phyloP scores from a whole-genome alignment of 2,888 invertebrate genomes.

The Limenitis camilla region DNA sequence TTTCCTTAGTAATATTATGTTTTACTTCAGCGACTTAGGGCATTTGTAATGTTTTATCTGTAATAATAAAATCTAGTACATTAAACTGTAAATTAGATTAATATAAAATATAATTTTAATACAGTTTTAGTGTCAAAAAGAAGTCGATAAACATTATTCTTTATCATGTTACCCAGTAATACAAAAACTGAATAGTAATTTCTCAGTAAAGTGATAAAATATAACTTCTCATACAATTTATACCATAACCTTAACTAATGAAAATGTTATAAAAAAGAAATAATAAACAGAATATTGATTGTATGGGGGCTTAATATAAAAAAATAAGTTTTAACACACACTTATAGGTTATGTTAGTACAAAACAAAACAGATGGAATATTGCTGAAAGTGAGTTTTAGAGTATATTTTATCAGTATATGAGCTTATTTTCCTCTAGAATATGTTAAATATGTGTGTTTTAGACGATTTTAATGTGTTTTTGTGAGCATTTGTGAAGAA shows the following conservation, averaged over 20 bases:
- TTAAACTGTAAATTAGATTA: too few species aligned
- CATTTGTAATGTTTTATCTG: too few species aligned
- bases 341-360: constrained; percentile 51
- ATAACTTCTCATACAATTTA: background rate
- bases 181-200: too few species aligned
- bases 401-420: constrained; percentile 36
- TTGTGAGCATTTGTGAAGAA: constrained; percentile 67
- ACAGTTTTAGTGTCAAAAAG: too few species aligned
- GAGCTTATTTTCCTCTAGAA: constrained; percentile 30
- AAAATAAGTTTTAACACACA: background rate
- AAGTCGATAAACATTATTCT: too few species aligned
- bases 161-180: too few species aligned
- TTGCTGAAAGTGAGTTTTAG: constrained; percentile 49
- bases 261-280: background rate
- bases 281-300: background rate
- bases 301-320: background rate
- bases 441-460: constrained; percentile 35
- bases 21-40: too few species aligned
- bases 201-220: too few species aligned
- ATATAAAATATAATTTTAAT: too few species aligned
- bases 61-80: too few species aligned
- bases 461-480: constrained; percentile 41
- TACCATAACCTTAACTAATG: background rate
- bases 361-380: constrained; percentile 48
- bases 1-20: too few species aligned